Base-by-base conservation (phyloP, 2,113 vertebrate genomes). In the Talpa occidentalis region DNA sequence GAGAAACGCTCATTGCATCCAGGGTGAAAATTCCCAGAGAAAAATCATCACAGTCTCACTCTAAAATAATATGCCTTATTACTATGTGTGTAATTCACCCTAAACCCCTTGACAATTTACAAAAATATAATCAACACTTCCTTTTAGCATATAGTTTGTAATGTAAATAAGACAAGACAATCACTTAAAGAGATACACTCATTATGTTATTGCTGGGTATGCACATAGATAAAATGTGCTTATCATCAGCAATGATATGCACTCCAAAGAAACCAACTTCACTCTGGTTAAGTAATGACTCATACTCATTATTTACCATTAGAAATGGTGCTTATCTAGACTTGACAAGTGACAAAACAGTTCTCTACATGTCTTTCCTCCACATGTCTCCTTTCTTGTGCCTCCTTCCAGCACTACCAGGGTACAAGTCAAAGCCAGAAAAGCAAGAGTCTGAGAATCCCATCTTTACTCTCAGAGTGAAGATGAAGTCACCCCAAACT, bases 31-130 rank as follows among this genome's bases (percentile, higher is more conserved):
- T 72, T 93, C 59, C 24, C 32, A 49, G 52, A 64, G 28, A 85
- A 94, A 93, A 96, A 62, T 72, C 17, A 77, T 82, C 90, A 60
- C 54, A n/a, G n/a, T 82, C 81, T 73, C 35, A 60, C 30, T n/a
- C 26, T 87, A 30, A 93, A 88, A 44, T 74, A 59, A 64, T 44
- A 49, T 59, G 3, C 3, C 66, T 79, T 79, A 52, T 69, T 49
- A 44, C 66, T 88, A 59, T 93, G 95, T 91, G 35, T 72, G 30
- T 76, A 80, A 69, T 74, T 85, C 2, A 85, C 12, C 69, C 3
- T 84, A 28, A 64, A 10, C 77, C n/a, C 47, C 5, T 22, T 30
- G 24, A 44, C n/a, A 78, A 24, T 85, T 81, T 62, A 64, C 42
- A 88, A 85, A 91, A 85, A 35, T 49, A 78, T 76, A 62, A 90